Percentiles rank a stretch among this genome's conserved stretches.
Evolutionary conservation across 2,797 vertebrate species (phyloP).

Genomic region (Phoxinus dragarum): DNA sequence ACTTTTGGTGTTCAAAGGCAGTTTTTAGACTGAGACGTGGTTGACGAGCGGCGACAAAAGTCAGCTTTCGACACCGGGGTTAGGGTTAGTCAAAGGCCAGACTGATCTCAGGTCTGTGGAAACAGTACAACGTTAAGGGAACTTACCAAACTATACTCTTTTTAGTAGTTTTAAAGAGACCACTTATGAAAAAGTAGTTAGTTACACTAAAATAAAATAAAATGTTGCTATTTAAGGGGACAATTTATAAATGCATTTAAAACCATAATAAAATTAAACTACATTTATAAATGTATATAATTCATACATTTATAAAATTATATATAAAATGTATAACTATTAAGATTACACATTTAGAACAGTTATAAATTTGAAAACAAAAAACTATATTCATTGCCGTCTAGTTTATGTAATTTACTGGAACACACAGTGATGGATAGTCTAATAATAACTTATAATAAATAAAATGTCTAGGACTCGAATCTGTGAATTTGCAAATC

Average conservation of each 20-base stretch:
- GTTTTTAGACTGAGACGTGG: background rate
- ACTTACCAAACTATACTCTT: background rate
- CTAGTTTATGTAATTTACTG: background rate
- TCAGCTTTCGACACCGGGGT: background rate
- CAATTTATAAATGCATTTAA: background rate
- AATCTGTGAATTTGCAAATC: too few species aligned
- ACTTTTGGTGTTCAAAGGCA: too few species aligned
- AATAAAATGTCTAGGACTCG: background rate
- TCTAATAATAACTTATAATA: too few species aligned
- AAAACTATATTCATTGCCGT: background rate
- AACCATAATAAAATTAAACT: background rate
- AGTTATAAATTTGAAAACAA: background rate
- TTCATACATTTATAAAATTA: background rate
- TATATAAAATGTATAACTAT: background rate
- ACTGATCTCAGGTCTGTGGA: constrained; percentile 1
- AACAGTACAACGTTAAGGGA: background rate
- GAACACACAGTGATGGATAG: background rate
- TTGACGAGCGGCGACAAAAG: background rate
- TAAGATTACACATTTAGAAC: background rate
- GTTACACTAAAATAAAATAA: background rate
- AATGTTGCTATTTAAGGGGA: background rate
- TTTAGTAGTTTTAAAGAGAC: background rate
- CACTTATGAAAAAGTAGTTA: background rate
- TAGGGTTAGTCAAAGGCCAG: background rate
- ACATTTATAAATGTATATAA: background rate